Base-by-base conservation (phyloP, 2,113 vertebrate genomes). In the Deroptyus accipitrinus region DNA sequence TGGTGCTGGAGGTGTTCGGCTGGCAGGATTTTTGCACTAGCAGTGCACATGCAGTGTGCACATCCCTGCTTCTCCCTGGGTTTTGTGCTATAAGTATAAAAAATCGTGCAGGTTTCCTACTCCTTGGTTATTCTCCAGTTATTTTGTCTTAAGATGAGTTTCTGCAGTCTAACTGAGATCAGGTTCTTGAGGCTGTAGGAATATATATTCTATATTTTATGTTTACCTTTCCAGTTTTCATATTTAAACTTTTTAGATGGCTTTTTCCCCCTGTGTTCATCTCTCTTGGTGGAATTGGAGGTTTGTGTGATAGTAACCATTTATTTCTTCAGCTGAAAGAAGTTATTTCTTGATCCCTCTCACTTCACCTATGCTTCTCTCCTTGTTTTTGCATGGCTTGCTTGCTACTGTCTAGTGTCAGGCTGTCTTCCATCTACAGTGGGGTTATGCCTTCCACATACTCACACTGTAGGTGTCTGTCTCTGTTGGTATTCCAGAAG, bases 41-140 rank as follows among this genome's bases (percentile, higher is more conserved):
- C 63, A 75, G 25, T 4, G 7, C 24, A 7, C 3, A 0, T 7
- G 35, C 35, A 42, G 12, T 3, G 16, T 12, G 30, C 57, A 9
- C 48, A 1, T 27, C 33, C 42, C 52, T 15, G 20, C 46, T 75
- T 10, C 70, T 70, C 61, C 44, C 9, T 0, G 1, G 15, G 8
- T 22, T 85, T 39, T 42, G 24, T 48, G 49, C 86, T 48, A 0
- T 3, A 7, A 67, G 68, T 37, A 13, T 44, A 6, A 17, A 86
- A 35, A 62, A 30, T 7, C 25, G 20, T 0, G 1, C 42, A 86
- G 20, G 13, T 19, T 31, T 67, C 70, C 69, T 79, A 51, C 28
- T 87, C 15, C 69, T 68, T 17, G 0, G 5, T 27, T 81, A 2
- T 49, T 86, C 24, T 70, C 28, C 31, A 6, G 22, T 37, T 78